Evolutionary conservation across 2,888 invertebrate genomes (phyloP), one percentile per base, ranked within the genome.

Genomic region (Parapristionchus giblindavisi): DNA sequence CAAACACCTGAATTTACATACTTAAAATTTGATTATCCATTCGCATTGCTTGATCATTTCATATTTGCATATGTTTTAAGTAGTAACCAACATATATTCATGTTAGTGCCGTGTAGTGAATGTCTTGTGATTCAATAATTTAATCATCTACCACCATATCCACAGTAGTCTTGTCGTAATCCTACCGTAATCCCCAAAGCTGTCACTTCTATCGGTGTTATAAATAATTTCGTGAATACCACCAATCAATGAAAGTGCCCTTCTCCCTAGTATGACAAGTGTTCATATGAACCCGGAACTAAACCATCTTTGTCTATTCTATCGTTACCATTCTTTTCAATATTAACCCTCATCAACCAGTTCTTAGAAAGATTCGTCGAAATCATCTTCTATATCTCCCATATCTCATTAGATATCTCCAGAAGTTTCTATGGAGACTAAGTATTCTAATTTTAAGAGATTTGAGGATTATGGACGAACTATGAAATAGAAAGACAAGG

Each of bases 1-100:
- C 99, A 77, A 87, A 87, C 34, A 87, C 83, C 61, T 84, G 77
- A 71, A 83, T 77, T 1, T 77, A 84, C n/a, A n/a, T n/a, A n/a
- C n/a, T n/a, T n/a, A n/a, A n/a, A n/a, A n/a, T n/a, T n/a, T n/a
- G n/a, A n/a, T n/a, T n/a, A n/a, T 75, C 84, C 83, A 54, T 75
- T 79, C 65, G 83, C 84, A 75, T 82, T 24, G 11, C 21, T 4
- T 34, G 3, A 38, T 38, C 8, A 61, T 27, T 38, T 24, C 11
- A n/a, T n/a, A 32, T 38, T 38, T 40, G 3, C 3, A 56, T n/a
- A n/a, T n/a, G n/a, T n/a, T n/a, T n/a, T n/a, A n/a, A n/a, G n/a
- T n/a, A n/a, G n/a, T n/a, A n/a, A n/a, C n/a, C n/a, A n/a, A n/a
- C n/a, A n/a, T n/a, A n/a, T n/a, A n/a, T n/a, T n/a, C n/a, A n/a